A percentile compares a stretch with the other conserved stretches of the same genome.
These are phyloP conservation scores for Erpobdella octoculata DNA, from an alignment of 2,888 invertebrate genomes.

Conservation along the genomic window DNA sequence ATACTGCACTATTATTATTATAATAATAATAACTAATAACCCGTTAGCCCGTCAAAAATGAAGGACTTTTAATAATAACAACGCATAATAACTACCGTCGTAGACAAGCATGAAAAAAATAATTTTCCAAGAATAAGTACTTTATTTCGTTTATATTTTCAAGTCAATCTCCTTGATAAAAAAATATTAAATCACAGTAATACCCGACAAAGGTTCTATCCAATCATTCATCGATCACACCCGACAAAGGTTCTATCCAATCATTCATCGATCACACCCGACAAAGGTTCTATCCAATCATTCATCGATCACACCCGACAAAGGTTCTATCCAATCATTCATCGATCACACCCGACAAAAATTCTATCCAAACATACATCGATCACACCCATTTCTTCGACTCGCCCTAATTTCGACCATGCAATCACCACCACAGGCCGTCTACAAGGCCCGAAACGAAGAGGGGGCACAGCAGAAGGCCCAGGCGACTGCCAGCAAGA, in stretches of 20 bases:
- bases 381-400: background rate
- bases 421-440: constrained; percentile 18
- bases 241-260: background rate
- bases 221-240: background rate
- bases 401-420: background rate
- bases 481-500: background rate
- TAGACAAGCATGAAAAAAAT: too few relatives aligned
- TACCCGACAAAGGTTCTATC: too few relatives aligned
- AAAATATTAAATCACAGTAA: too few relatives aligned
- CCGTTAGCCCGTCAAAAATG: too few relatives aligned
- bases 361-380: background rate
- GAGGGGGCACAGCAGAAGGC: constrained; percentile 14
- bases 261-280: background rate
- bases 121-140: too few relatives aligned
- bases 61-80: too few relatives aligned
- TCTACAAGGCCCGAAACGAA: constrained; percentile 22
- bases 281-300: background rate
- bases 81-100: too few relatives aligned
- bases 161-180: too few relatives aligned
- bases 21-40: too few relatives aligned
- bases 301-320: background rate
- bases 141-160: too few relatives aligned
- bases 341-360: background rate
- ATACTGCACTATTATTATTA: too few relatives aligned
- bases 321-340: background rate